Evolutionary conservation across 53 echinoderm and acorn worm species (phyloP), one percentile per base, ranked within the genome.

Genomic region (Paracentrotus lividus): DNA sequence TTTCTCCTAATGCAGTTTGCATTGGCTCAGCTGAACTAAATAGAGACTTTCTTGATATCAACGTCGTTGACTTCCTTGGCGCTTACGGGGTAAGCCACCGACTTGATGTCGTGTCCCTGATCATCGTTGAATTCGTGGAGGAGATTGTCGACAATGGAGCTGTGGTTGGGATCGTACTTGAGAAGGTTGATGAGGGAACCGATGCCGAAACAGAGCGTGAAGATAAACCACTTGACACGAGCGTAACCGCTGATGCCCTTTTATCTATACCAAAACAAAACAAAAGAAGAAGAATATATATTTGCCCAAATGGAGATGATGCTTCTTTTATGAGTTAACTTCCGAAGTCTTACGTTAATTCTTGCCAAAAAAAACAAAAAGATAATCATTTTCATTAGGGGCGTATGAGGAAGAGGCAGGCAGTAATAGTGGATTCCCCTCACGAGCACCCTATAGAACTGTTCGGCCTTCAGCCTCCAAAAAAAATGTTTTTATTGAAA

Each of bases 121-220:
- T 57, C 88, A 26, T 20, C 2, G 88, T 32, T 21, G 54, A 57
- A 33, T 20, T 87, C 88, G 33, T 18, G 14, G 32, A 88, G 88
- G 88, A 88, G 88, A 18, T 58, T 40, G 88, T 2, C 88, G 29
- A 88, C 34, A 33, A 32, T 23, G 49, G 26, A 18, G 31, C 23
- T 18, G 38, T 38, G 6, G 12, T 24, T 20, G 26, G 90, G 90
- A 21, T 90, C 47, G 66, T 90, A 90, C 34, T 43, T 66, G 64
- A 61, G 90, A 20, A 90, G 90, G 90, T 61, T 61, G 10, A 8
- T 20, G n/a, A 90, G 90, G 43, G 90, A 90, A 2, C 90, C 90
- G 64, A 90, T 64, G 2, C 90, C 90, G 66, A 90, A 90, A n/a
- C 36, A 38, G 64, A 90, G 90, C 0, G 90, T 90, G 24, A 65